Base-by-base conservation (phyloP, 2,888 invertebrate genomes). In the Eilema griseolum region DNA sequence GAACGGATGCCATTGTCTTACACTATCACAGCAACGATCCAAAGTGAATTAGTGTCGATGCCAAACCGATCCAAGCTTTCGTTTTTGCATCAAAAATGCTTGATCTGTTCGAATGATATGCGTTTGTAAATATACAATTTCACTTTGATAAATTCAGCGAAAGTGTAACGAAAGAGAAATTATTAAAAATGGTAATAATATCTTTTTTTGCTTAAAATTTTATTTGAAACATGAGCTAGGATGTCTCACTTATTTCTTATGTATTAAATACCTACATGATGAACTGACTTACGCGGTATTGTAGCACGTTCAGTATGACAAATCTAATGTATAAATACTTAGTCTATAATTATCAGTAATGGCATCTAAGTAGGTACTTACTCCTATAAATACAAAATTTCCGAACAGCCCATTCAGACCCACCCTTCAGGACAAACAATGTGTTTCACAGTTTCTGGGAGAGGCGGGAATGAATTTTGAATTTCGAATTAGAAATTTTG, bases 1-100 rank as follows among this genome's bases (percentile, higher is more conserved):
- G 88, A 89, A 89, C 89, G 87, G 71, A 68, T 72, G 69, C 86
- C 74, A 89, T 89, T 89, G 89, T 89, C 86, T 82, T 86, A 88
- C 87, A 87, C 86, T 93, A 93, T 91, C 92, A 79, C 80, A 77
- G 76, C 77, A 67, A 74, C 84, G 87, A 93, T 93, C 92, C 89
- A 77, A 76, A 82, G 81, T 85, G 89, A 89, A 93, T 92, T 90
- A 90, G 83, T 90, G 91, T 90, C 88, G 89, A 91, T 89, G 86
- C 74, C 73, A 74, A 80, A 80, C 79, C 72, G 71, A 83, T 76
- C 70, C 78, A 70, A 76, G 83, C 84, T 89, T 89, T 89, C 86
- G 85, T 71, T 87, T 88, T 87, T 80, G 76, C 41, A 69, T 37
- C 23, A 67, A 56, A 80, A 76, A 70, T 71, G 23, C 74, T 68